These are phyloP conservation scores for Hypsibius dujardini DNA, from an alignment of 1,140 invertebrate species.

Conservation along the genomic window DNA sequence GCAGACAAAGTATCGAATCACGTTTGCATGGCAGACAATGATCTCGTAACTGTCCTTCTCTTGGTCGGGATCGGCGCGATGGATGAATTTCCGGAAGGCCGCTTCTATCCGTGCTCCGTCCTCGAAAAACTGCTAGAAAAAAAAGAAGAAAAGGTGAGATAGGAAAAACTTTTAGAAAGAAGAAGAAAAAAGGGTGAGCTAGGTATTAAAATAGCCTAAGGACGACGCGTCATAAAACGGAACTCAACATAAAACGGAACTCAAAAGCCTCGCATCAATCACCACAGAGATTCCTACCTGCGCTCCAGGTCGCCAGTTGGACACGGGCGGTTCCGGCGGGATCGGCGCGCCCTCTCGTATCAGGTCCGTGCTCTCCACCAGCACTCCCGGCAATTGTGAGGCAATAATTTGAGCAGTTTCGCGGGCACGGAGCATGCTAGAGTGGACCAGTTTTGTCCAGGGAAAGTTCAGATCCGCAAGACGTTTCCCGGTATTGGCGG, in stretches of 20 bases:
- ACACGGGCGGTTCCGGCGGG: constrained; percentile 63
- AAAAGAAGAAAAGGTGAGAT: constrained; percentile 16
- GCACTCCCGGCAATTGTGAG: constrained; percentile 41
- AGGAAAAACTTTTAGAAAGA: background rate
- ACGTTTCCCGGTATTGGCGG: constrained; percentile 23
- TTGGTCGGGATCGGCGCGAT: constrained; percentile 63
- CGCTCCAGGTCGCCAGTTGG: constrained; percentile 62
- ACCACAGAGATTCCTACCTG: constrained; percentile 40
- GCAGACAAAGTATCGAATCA: constrained; percentile 92
- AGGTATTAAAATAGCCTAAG: no score
- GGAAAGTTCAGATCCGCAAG: constrained; percentile 50
- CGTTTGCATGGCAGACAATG: constrained; percentile 91
- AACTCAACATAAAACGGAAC: background rate
- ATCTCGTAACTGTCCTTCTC: constrained; percentile 69
- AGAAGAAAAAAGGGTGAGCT: constrained; percentile 27
- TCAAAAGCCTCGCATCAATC: background rate
- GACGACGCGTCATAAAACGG: no score
- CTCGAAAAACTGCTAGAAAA: constrained; percentile 60
- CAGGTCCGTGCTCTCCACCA: constrained; percentile 47
- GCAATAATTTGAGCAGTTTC: constrained; percentile 72
- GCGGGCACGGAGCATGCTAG: constrained; percentile 77
- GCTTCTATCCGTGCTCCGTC: constrained; percentile 94
- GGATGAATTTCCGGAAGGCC: constrained; percentile 79
- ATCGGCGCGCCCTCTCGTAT: constrained; percentile 85
- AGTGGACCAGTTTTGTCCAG: constrained; percentile 57